Conservation (phyloP, 2,113 vertebrate genomes). For the Brienomyrus brachyistius region DNA sequence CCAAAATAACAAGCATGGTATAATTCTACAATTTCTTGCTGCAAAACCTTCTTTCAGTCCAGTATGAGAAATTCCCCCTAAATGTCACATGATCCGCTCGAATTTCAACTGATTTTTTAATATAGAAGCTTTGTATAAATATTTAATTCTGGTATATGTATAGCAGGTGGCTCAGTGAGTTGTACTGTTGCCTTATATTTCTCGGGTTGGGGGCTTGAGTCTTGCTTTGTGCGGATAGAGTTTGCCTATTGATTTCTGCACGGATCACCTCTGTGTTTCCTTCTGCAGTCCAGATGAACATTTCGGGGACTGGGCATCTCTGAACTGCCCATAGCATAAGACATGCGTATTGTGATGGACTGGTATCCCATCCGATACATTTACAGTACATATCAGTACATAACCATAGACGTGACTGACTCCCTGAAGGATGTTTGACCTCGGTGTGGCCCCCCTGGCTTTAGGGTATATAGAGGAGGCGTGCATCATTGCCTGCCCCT, state of each 20-base stretch:
- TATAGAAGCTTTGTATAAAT: not conserved
- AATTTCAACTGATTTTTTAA: not conserved
- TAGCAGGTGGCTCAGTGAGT: not conserved
- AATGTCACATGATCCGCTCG: not conserved
- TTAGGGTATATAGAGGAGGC: slow-evolving; percentile 94
- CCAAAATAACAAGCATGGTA: not conserved
- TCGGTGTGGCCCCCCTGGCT: not conserved
- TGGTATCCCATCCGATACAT: not conserved
- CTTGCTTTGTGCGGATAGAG: not conserved
- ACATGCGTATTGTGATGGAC: not conserved
- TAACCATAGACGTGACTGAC: not conserved
- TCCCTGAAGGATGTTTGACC: not conserved
- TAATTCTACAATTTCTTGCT: not conserved
- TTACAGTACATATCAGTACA: not conserved
- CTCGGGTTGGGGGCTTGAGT: not conserved
- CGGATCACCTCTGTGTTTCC: not conserved
- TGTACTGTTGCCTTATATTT: not conserved
- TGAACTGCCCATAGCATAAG: not conserved
- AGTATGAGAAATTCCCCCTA: not conserved
- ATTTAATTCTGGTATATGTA: not conserved
- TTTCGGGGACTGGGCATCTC: not conserved
- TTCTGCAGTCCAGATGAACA: too few relatives aligned
- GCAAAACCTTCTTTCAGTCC: not conserved
- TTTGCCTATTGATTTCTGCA: not conserved
- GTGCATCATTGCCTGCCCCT: slow-evolving; percentile 91